A percentile compares a stretch with the other conserved stretches of the same genome.
phyloP scores from a whole-genome alignment of 2,888 invertebrate species.

The Andrena marginata region DNA sequence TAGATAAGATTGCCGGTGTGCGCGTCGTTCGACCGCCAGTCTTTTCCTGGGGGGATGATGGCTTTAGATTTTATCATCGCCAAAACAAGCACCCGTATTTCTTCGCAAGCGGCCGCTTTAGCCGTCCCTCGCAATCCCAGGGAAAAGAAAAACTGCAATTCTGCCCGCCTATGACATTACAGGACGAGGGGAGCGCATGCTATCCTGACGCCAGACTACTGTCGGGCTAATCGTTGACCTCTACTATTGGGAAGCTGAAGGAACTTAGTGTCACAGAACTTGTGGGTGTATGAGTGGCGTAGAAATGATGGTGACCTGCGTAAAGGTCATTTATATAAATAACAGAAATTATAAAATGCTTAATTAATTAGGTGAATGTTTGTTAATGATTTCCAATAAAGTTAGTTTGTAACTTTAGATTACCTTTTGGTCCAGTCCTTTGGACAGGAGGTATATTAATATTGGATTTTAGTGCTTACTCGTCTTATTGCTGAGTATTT shows the following conservation, averaged over 20 bases:
- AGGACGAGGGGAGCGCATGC: not conserved
- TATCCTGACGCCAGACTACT: not conserved
- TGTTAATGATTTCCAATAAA: not conserved
- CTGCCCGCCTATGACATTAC: constrained; percentile 2
- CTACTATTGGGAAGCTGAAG: constrained; percentile 13
- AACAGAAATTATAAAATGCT: not conserved
- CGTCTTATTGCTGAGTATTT: not conserved
- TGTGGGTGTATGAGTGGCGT: not conserved
- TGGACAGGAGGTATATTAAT: not conserved
- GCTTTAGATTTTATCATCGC: constrained; percentile 72
- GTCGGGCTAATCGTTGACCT: not conserved
- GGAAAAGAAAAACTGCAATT: constrained; percentile 25
- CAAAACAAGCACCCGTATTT: constrained; percentile 74
- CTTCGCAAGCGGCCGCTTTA: constrained; percentile 41
- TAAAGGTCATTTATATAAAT: not conserved
- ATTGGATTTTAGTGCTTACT: not conserved
- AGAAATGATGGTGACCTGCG: not conserved
- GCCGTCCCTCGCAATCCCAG: constrained; percentile 12
- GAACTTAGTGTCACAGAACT: not conserved
- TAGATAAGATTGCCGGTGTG: constrained; percentile 76
- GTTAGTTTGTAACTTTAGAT: too few species aligned
- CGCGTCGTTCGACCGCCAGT: constrained; percentile 60
- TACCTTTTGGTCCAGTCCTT: too few species aligned
- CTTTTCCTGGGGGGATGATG: constrained; percentile 42
- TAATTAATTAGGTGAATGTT: not conserved